These are phyloP conservation scores for Palythoa grandiflora DNA, from an alignment of 92 coral and sea anemone species.

Conservation along the genomic window DNA sequence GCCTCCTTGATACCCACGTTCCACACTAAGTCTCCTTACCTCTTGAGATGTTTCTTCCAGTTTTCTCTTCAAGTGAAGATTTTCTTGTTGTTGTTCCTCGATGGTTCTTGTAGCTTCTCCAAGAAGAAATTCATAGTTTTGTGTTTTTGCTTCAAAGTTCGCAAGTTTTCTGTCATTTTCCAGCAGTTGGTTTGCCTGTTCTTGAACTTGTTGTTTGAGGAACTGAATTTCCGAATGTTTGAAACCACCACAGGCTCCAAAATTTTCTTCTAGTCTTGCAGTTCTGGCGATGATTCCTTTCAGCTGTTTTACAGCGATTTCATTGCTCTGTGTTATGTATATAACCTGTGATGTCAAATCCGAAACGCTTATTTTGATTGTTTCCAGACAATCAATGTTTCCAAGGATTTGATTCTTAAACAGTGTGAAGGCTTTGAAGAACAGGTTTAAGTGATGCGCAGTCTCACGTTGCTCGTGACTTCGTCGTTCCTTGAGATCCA, in stretches of 20 bases:
- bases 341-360: constrained; percentile 54
- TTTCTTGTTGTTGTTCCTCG: constrained; percentile 28
- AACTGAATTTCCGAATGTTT: background rate
- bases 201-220: constrained; percentile 8
- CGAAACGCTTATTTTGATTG: constrained; percentile 44
- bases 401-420: constrained; percentile 42
- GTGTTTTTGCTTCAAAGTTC: constrained; percentile 6
- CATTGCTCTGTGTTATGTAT: background rate
- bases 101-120: constrained; percentile 31
- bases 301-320: background rate
- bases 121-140: constrained; percentile 26
- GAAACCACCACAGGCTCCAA: background rate
- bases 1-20: background rate
- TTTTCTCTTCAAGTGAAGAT: background rate
- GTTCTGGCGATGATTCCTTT: background rate
- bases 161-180: background rate
- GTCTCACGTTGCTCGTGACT: constrained; percentile 48
- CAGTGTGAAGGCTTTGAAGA: background rate
- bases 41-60: background rate
- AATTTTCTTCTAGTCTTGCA: background rate
- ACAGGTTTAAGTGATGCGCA: constrained; percentile 41
- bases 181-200: constrained; percentile 16
- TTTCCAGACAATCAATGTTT: constrained; percentile 8
- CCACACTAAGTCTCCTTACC: background rate
- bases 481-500: constrained; percentile 43